Evolutionary conservation across 2,113 vertebrate genomes (phyloP).

Genomic region (Cyprinodon tularosa): DNA sequence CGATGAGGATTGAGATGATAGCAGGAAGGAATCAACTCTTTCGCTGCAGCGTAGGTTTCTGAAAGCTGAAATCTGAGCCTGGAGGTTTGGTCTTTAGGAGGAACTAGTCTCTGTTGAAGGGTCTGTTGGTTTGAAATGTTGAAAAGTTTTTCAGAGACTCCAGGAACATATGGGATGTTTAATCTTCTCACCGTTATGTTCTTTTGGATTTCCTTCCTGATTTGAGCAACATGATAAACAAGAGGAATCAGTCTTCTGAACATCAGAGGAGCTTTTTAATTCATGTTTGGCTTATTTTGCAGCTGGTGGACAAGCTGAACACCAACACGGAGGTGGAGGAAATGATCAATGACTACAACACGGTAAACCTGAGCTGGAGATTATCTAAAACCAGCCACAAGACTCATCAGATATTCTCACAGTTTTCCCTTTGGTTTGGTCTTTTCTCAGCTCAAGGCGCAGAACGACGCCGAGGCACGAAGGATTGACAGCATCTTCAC

Average conservation of each 20-base stretch:
- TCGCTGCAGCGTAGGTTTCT: no score
- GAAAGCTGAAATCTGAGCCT: no score
- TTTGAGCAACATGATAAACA: slow-evolving; percentile 87
- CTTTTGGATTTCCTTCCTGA: no score
- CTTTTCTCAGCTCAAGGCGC: slow-evolving; percentile 85
- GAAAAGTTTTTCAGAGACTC: no score
- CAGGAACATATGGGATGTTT: no score
- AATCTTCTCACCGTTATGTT: no score
- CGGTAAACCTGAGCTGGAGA: slow-evolving; percentile 77
- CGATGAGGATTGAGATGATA: no score
- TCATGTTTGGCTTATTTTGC: slow-evolving; percentile 42
- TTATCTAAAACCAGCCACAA: background rate
- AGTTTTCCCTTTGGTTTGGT: background rate
- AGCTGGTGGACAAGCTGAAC: slow-evolving; percentile 97
- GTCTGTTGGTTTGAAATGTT: no score
- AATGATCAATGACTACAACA: slow-evolving; percentile 88
- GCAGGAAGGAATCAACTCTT: no score
- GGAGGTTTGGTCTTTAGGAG: no score
- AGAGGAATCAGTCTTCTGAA: background rate
- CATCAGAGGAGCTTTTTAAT: background rate
- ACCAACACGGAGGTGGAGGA: slow-evolving; percentile 93
- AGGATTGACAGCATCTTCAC: slow-evolving; percentile 92
- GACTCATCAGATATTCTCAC: background rate
- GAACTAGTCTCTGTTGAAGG: no score
- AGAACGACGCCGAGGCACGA: slow-evolving; percentile 90